Evolutionary conservation across 2,113 vertebrate genomes (phyloP), one percentile per base, ranked within the genome.

Genomic region (Suricata suricatta): DNA sequence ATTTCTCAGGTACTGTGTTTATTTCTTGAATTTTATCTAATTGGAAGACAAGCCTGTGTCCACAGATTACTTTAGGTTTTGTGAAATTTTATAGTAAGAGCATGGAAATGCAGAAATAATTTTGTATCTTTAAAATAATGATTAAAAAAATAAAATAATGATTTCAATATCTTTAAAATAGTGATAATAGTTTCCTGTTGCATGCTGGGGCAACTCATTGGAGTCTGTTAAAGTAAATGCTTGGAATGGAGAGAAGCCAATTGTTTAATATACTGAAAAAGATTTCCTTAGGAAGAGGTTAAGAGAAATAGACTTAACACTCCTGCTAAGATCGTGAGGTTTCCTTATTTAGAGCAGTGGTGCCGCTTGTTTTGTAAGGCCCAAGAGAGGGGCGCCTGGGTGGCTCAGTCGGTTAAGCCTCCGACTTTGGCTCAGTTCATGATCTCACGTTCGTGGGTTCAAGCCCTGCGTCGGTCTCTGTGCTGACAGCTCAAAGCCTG

Each of bases 11-110:
- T 77, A 84, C 23, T 77, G 4, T 81, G 52, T 60, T 83, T 93
- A 66, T 44, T 82, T 77, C 13, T 83, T 95, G 31, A 93, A 90
- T 86, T 94, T 95, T 93, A 57, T 90, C 54, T 90, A 93, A 54
- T 93, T 82, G 81, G 66, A 60, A 90, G 86, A 90, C 13, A 86
- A 50, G n/a, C 33, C 54, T 74, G 3, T 80, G 29, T 90, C 27
- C 44, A 72, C 64, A 86, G 35, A 93, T 81, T 89, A 72, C 44
- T 44, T 88, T 15, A 41, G 29, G 11, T 77, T 69, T 69, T 82
- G 21, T 97, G 68, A 71, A 47, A 81, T 74, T 96, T 96, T 76
- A 72, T 38, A 76, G 27, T 41, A 41, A 81, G 71, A 95, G 17
- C 71, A 31, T 80, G 41, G 64, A 64, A 14, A 81, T 72, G 16